Base-by-base conservation (phyloP, 1,140 invertebrate species). In the Callitettix versicolor region DNA sequence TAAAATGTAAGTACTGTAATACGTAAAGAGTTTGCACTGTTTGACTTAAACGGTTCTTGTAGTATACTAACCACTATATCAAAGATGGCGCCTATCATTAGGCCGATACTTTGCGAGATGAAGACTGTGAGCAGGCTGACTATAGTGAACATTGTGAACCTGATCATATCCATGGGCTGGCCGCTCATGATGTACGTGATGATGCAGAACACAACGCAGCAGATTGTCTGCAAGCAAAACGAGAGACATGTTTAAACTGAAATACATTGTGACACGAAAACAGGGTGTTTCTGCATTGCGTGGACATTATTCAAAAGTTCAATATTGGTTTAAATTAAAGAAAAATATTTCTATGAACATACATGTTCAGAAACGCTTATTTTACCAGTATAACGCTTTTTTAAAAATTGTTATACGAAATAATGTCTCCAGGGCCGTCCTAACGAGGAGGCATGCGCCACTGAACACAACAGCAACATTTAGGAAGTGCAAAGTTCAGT, bases 181-280 rank as follows among this genome's bases (percentile, higher is more conserved):
- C 78, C 78, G 1, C 88, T 92, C 83, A 94, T 88, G 33, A 80
- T 76, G 71, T 94, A 95, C 22, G 93, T 82, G 12, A 94, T 88
- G 44, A 80, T 66, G 0, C 82, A 78, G 67, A 95, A 95, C 3
- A 92, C 59, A 0, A 85, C 65, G 56, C 88, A 90, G 55, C 84
- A 82, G 2, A 89, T 38, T 40, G 82, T 73, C 81, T 84, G 69
- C 5, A 67, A 71, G 58, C 54, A 58, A 56, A 50, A 57, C 46
- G 52, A 44, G n/a, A 5, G 11, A 46, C 40, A 44, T n/a, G 34
- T 48, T 48, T 36, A 36, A 9, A 36, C 7, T n/a, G n/a, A 36
- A 7, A 36, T 7, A 36, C 7, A 36, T 9, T 36, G 7, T 36
- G 34, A 9, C n/a, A 9, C 34, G 34, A 9, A 5, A 18, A 41